These are phyloP conservation scores for Aethes cnicana DNA, from an alignment of 2,888 invertebrate genomes.

Conservation along the genomic window DNA sequence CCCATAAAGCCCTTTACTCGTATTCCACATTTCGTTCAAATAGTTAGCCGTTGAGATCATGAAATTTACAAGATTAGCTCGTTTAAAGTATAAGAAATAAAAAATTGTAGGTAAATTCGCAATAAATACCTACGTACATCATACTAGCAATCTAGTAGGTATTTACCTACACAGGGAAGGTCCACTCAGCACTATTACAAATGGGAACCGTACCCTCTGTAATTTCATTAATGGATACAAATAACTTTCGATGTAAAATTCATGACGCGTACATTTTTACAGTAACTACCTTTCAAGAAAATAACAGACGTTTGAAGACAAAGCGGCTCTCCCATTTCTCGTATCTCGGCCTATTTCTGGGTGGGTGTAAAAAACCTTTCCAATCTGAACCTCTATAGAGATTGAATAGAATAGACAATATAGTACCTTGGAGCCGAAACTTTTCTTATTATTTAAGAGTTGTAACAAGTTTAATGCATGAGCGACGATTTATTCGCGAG, in stretches of 20 bases:
- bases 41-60: no score
- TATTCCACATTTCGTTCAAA: no score
- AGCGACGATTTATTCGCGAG: constrained; percentile 64
- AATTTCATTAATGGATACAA: constrained; percentile 66
- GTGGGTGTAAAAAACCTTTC: constrained; percentile 73
- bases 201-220: constrained; percentile 32
- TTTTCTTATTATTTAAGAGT: constrained; percentile 78
- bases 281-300: constrained; percentile 68
- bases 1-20: no score
- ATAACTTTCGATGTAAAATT: constrained; percentile 66
- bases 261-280: constrained; percentile 72
- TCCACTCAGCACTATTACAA: constrained; percentile 4
- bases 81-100: no score
- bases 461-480: constrained; percentile 75
- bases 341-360: constrained; percentile 67
- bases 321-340: constrained; percentile 58
- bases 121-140: no score
- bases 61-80: no score
- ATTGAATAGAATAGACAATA: constrained; percentile 76
- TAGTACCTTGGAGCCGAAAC: constrained; percentile 62
- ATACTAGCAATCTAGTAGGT: no score
- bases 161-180: no score
- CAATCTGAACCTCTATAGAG: constrained; percentile 67
- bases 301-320: constrained; percentile 72
- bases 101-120: no score